Evolutionary conservation across 30 jellyfish, hydroid and myxozoan species (phyloP).

Genomic region (Clytia hemisphaerica): DNA sequence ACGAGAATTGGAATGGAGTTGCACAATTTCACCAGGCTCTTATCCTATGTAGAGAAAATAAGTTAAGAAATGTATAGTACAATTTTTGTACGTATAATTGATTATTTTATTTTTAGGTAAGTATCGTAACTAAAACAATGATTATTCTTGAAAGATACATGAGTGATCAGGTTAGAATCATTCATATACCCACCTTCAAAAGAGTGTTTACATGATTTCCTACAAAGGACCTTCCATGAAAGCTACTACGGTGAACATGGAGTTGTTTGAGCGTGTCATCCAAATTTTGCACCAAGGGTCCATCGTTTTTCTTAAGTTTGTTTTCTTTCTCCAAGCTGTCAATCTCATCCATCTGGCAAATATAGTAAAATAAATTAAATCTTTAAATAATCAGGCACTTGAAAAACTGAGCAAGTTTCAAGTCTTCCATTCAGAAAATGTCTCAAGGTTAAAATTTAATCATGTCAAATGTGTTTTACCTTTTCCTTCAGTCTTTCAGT

Average conservation of each 20-base stretch:
- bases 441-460: not conserved
- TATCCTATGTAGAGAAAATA: too few species aligned
- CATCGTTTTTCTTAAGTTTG: not conserved
- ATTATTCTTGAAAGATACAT: too few species aligned
- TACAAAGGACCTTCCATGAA: slow-evolving; percentile 12
- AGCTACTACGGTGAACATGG: not conserved
- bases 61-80: too few species aligned
- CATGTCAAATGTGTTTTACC: not conserved
- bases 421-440: not conserved
- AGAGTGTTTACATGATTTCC: slow-evolving; percentile 26
- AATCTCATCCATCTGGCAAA: not conserved
- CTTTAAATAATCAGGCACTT: not conserved
- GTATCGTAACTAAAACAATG: too few species aligned
- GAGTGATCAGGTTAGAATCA: too few species aligned
- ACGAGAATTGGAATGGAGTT: too few species aligned
- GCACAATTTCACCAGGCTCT: too few species aligned
- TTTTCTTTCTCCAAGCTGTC: not conserved
- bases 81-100: too few species aligned
- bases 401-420: not conserved
- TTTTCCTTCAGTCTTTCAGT: not conserved
- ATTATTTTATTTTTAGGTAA: too few species aligned
- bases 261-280: not conserved
- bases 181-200: slow-evolving; percentile 11
- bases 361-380: not conserved
- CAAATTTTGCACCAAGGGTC: slow-evolving; percentile 6